Conservation (phyloP, 2,888 invertebrate species). For the Dyspetes luteomarginatus region DNA sequence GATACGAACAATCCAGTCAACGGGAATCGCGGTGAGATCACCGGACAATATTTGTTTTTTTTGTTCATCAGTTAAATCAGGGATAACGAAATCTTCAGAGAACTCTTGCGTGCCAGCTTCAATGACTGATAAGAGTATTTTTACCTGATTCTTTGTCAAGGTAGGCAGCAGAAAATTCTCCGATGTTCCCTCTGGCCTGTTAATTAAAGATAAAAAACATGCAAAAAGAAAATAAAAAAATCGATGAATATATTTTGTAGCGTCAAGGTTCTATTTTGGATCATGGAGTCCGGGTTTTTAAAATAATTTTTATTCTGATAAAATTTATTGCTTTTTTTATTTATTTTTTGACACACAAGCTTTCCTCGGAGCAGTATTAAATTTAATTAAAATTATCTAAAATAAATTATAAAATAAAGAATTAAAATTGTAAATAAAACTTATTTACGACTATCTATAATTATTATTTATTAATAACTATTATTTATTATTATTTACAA, state of each 20-base stretch:
- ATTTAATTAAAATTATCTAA: background rate
- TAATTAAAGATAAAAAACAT: background rate
- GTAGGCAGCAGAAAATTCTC: background rate
- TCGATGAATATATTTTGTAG: too few relatives aligned
- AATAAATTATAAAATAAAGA: background rate
- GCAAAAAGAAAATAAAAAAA: background rate
- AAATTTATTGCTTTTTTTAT: background rate
- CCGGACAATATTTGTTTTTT: conserved; percentile 8
- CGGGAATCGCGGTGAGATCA: conserved; percentile 24
- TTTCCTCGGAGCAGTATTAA: background rate
- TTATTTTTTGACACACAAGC: background rate
- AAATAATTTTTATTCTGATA: background rate
- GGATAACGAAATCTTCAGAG: conserved; percentile 9
- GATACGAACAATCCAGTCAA: conserved; percentile 31
- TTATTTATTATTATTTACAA: too few relatives aligned
- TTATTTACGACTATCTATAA: background rate
- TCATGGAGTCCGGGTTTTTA: background rate
- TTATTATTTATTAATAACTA: background rate
- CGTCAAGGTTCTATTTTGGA: background rate
- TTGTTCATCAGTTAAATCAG: conserved; percentile 1
- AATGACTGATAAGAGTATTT: conserved; percentile 4
- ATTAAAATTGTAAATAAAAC: background rate
- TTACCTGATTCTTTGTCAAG: conserved; percentile 30
- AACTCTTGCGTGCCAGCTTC: conserved; percentile 3
- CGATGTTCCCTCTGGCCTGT: background rate